phyloP scores from a whole-genome alignment of 2,797 vertebrate species.

The Aeoliscus strigatus region DNA sequence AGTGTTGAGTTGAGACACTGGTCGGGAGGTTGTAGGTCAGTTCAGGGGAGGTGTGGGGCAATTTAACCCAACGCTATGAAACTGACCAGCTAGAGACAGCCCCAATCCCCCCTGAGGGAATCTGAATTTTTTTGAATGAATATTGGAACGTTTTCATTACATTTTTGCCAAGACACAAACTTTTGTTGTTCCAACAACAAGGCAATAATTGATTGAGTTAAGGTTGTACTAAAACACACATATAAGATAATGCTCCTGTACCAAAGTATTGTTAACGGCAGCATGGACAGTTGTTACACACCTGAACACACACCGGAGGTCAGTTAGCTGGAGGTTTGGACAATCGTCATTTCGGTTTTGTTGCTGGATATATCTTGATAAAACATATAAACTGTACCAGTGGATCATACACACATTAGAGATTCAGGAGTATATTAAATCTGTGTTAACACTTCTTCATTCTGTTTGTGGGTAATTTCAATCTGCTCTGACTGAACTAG shows the following conservation, averaged over 20 bases:
- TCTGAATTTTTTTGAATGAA: too few relatives aligned
- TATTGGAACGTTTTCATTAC: too few relatives aligned
- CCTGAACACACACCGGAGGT: background rate
- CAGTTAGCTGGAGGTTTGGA: conserved; percentile 9
- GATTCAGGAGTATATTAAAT: conserved; percentile 15
- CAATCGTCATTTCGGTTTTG: conserved; percentile 4
- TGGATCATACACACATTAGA: conserved; percentile 5
- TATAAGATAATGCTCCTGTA: too few relatives aligned
- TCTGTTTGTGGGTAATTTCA: background rate
- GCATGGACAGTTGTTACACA: background rate
- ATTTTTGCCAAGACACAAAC: too few relatives aligned
- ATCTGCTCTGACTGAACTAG: background rate
- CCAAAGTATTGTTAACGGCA: background rate
- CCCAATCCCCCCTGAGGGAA: too few relatives aligned
- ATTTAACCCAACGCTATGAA: background rate
- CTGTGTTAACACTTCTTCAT: background rate
- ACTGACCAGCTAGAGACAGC: too few relatives aligned
- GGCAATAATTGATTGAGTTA: too few relatives aligned
- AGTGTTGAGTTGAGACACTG: conserved; percentile 2
- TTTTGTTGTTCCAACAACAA: too few relatives aligned
- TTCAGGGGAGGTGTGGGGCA: background rate
- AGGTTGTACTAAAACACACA: too few relatives aligned
- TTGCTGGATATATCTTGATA: conserved; percentile 37
- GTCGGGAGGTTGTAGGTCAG: too few relatives aligned
- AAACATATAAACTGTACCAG: conserved; percentile 14